Evolutionary conservation across 2,797 vertebrate species (phyloP).

Genomic region (Ctenopoma multispine): DNA sequence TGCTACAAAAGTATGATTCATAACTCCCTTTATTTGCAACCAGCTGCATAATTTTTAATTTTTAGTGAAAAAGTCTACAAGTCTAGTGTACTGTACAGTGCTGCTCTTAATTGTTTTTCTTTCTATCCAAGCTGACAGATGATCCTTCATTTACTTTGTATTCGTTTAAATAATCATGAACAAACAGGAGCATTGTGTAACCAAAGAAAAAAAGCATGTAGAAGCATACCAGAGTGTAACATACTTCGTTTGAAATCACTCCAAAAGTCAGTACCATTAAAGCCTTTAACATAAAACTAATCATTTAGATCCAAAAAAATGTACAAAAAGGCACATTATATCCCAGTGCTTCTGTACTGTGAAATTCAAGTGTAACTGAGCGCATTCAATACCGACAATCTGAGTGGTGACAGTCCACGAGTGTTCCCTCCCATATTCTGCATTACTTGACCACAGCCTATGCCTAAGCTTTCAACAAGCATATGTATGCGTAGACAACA

Average conservation of each 20-base stretch:
- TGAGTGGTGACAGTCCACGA: constrained; percentile 91
- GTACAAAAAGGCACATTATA: constrained; percentile 99
- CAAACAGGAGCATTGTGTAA: constrained; percentile 93
- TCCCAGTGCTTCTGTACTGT: constrained; percentile 99
- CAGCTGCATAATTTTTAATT: constrained; percentile 94
- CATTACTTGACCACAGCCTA: constrained; percentile 89
- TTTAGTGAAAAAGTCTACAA: constrained; percentile 94
- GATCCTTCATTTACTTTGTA: constrained; percentile 85
- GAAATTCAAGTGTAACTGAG: constrained; percentile 99
- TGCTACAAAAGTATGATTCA: constrained; percentile 95
- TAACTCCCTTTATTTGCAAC: constrained; percentile 97
- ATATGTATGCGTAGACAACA: constrained; percentile 97
- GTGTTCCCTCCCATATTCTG: constrained; percentile 90
- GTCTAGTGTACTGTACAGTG: constrained; percentile 93
- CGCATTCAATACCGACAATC: constrained; percentile 88
- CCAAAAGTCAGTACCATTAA: constrained; percentile 99
- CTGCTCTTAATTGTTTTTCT: constrained; percentile 86
- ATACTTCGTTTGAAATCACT: constrained; percentile 93
- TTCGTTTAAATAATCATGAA: constrained; percentile 88
- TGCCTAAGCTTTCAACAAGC: constrained; percentile 95
- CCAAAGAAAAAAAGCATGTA: constrained; percentile 88
- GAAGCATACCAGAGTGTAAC: constrained; percentile 93
- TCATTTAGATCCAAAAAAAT: constrained; percentile 97
- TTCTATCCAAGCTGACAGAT: constrained; percentile 84
- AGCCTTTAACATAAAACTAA: constrained; percentile 99